phyloP scores from a whole-genome alignment of 2,113 vertebrate species.

The Pangasianodon hypophthalmus region DNA sequence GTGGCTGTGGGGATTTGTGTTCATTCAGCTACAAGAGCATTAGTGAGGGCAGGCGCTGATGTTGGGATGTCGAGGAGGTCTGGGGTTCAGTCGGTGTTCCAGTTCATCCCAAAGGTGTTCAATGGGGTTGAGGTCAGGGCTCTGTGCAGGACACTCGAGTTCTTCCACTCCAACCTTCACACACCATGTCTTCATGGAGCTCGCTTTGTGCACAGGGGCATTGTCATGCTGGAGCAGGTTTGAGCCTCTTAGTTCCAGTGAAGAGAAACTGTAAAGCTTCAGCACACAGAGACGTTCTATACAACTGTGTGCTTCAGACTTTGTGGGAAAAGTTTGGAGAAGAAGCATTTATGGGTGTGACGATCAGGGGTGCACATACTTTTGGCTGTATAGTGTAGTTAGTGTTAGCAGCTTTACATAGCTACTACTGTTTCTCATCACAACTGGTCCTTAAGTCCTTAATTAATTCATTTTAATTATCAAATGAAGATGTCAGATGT shows the following conservation, averaged over 20 bases:
- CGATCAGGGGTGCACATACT: not conserved
- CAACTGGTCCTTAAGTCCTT: too few species aligned
- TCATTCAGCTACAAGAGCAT: not conserved
- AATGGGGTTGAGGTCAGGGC: not conserved
- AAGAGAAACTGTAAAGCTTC: not conserved
- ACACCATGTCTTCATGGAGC: not conserved
- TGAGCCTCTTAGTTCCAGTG: not conserved
- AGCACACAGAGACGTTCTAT: not conserved
- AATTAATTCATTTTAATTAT: too few species aligned
- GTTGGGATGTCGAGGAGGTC: too few species aligned
- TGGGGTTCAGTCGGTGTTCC: too few species aligned
- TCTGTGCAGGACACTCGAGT: not conserved
- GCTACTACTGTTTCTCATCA: not conserved
- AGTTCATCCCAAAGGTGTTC: not conserved
- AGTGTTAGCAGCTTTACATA: not conserved
- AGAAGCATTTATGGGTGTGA: not conserved
- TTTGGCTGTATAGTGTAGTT: not conserved
- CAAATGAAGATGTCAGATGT: too few species aligned
- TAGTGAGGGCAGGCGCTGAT: not conserved
- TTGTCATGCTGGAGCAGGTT: not conserved
- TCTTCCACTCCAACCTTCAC: not conserved
- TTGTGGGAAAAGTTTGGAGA: too few species aligned
- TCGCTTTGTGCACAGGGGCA: not conserved
- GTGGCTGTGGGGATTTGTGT: not conserved
- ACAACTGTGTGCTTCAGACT: too few species aligned